These are phyloP conservation scores for Calameuta pallipes DNA, from an alignment of 2,888 invertebrate genomes.

Conservation along the genomic window DNA sequence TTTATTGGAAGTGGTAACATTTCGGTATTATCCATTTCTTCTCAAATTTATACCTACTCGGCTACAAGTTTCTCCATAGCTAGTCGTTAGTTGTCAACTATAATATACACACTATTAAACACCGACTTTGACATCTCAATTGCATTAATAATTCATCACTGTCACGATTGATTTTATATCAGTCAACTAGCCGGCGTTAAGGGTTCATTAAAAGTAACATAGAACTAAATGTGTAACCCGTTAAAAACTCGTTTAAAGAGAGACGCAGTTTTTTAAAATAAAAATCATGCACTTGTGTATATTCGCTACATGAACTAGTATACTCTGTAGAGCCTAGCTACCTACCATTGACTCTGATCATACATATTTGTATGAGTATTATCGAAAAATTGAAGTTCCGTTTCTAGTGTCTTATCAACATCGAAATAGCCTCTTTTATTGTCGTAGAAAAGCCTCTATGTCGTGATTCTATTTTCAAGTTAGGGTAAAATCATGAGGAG, in stretches of 20 bases:
- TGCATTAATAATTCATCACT: background rate
- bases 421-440: background rate
- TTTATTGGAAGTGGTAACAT: constrained; percentile 1
- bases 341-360: background rate
- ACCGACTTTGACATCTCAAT: background rate
- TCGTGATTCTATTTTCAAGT: background rate
- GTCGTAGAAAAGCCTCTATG: background rate
- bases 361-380: background rate
- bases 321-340: background rate
- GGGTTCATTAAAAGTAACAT: background rate
- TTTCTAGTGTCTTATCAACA: background rate
- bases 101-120: background rate
- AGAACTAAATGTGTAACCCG: background rate
- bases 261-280: background rate
- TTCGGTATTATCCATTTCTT: background rate
- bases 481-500: background rate
- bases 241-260: background rate
- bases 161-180: background rate
- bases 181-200: background rate
- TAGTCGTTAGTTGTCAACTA: background rate
- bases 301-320: background rate
- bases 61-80: background rate
- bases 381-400: background rate
- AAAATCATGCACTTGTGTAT: background rate
- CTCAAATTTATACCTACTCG: background rate